phyloP scores from a whole-genome alignment of 2,113 vertebrate species.

The Cheirogaleus medius region DNA sequence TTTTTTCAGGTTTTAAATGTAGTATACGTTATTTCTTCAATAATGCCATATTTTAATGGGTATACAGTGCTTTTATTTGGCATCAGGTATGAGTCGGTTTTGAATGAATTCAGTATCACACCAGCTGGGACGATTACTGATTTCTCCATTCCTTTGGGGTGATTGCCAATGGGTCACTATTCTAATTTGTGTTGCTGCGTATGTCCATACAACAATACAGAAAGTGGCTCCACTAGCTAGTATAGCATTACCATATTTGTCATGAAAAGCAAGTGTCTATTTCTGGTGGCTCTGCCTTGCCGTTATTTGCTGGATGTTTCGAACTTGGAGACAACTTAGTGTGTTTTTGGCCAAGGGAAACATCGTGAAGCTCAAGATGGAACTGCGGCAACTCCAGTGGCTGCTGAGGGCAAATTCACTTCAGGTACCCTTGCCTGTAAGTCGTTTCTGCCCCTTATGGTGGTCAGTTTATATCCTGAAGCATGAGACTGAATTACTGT shows the following conservation, averaged over 20 bases:
- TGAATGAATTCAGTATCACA: background rate
- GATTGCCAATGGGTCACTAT: background rate
- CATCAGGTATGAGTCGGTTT: background rate
- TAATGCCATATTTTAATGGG: background rate
- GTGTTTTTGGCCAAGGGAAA: background rate
- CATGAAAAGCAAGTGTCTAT: constrained; percentile 79
- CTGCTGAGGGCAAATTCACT: background rate
- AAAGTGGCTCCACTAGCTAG: constrained; percentile 66
- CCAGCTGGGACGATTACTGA: background rate
- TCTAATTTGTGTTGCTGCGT: background rate
- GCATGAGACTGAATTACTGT: background rate
- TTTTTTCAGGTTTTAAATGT: background rate
- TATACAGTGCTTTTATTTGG: background rate
- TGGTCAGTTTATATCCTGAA: constrained; percentile 60
- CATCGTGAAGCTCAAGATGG: background rate
- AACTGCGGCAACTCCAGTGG: background rate
- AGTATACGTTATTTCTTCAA: background rate
- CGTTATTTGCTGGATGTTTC: constrained; percentile 70
- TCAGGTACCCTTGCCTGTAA: background rate
- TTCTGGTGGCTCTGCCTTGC: constrained; percentile 80
- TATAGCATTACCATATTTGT: constrained; percentile 74
- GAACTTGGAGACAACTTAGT: constrained; percentile 58
- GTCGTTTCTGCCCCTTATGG: background rate
- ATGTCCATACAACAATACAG: constrained; percentile 38
- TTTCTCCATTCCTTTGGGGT: background rate